Evolutionary conservation across 2,113 vertebrate genomes (phyloP).

Genomic region (Channa argus): DNA sequence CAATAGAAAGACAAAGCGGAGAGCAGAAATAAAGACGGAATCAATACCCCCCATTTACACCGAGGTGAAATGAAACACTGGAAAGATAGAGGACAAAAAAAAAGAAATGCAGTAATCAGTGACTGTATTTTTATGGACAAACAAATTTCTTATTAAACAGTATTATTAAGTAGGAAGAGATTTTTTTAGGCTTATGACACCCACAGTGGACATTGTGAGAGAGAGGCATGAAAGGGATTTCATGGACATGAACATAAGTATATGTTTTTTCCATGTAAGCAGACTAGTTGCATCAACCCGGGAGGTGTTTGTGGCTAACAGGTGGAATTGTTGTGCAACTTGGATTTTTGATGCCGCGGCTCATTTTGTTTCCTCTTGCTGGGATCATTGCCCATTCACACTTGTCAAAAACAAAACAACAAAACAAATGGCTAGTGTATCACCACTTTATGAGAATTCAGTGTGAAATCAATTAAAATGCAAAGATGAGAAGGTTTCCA

Average conservation of each 20-base stretch:
- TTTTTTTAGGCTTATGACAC: slow-evolving; percentile 15
- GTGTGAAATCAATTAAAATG: slow-evolving; percentile 65
- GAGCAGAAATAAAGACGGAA: slow-evolving; percentile 64
- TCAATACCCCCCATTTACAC: slow-evolving; percentile 64
- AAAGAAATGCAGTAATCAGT: slow-evolving; percentile 63
- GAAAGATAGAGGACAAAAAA: slow-evolving; percentile 44
- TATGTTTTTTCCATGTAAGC: slow-evolving; percentile 15
- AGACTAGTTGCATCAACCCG: slow-evolving; percentile 10
- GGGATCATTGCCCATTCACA: slow-evolving; percentile 58
- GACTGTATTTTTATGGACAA: slow-evolving; percentile 71
- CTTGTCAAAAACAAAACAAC: slow-evolving; percentile 28
- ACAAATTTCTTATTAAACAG: slow-evolving; percentile 55
- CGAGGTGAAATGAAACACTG: slow-evolving; percentile 43
- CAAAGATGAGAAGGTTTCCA: slow-evolving; percentile 45
- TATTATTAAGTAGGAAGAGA: slow-evolving; percentile 62
- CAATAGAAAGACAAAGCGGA: slow-evolving; percentile 53
- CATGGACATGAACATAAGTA: slow-evolving; percentile 11
- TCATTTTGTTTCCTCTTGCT: slow-evolving; percentile 53
- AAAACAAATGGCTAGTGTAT: slow-evolving; percentile 36
- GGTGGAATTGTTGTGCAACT: slow-evolving; percentile 57
- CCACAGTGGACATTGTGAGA: slow-evolving; percentile 39
- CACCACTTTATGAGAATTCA: slow-evolving; percentile 46
- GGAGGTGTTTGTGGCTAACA: slow-evolving; percentile 36
- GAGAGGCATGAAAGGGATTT: slow-evolving; percentile 9
- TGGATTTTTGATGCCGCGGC: slow-evolving; percentile 18